A percentile compares a stretch with the other conserved stretches of the same genome.
Conservation (phyloP, 2,113 vertebrate genomes). For the Talpa occidentalis region DNA sequence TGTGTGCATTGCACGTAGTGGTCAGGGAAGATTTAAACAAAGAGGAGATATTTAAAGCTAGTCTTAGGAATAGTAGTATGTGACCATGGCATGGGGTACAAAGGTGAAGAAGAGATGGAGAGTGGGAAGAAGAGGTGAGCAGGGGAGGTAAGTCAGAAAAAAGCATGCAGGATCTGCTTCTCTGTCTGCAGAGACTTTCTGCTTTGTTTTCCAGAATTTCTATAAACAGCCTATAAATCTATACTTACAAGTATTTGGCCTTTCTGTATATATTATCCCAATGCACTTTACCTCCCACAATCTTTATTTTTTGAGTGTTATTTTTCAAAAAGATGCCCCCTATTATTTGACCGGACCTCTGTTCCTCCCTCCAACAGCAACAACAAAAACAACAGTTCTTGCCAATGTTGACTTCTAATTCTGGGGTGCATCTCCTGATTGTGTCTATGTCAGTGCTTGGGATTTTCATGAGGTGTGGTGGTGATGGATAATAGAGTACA, state of each 20-base stretch:
- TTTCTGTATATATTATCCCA: not conserved
- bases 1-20: rapidly evolving
- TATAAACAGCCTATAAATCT: not conserved
- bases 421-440: not conserved
- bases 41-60: not conserved
- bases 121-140: not conserved
- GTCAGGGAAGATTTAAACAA: not conserved
- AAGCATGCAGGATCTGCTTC: not conserved
- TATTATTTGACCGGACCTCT: not conserved
- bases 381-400: not conserved
- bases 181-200: not conserved
- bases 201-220: not conserved
- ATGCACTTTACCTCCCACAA: not conserved
- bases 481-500: not conserved
- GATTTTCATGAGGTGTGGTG: not conserved
- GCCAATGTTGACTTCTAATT: not conserved
- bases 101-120: not conserved
- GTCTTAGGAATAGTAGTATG: not conserved
- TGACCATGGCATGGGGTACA: not conserved
- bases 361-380: not conserved
- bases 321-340: not conserved
- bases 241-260: not conserved
- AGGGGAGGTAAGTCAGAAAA: not conserved
- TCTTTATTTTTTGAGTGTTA: not conserved
- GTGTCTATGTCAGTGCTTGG: rapidly evolving